These are phyloP conservation scores for Torymus tubicola DNA, from an alignment of 2,888 invertebrate species.

Conservation along the genomic window DNA sequence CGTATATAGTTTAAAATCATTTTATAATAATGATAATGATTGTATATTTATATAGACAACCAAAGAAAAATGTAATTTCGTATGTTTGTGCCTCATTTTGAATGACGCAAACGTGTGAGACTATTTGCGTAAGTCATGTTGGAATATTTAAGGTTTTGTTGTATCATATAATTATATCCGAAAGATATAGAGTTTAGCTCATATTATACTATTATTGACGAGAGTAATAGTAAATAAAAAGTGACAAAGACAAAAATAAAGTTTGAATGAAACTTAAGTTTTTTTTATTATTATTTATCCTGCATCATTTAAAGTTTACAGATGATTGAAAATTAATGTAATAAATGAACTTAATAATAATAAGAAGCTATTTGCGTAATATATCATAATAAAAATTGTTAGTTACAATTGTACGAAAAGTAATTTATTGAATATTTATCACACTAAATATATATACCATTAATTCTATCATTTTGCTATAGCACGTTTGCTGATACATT, in stretches of 20 bases:
- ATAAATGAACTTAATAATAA: no score
- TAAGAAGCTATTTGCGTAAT: no score
- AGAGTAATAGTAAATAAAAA: slow-evolving; percentile 38
- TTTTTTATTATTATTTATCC: slow-evolving; percentile 38
- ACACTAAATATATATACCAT: slow-evolving; percentile 31
- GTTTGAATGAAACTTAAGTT: slow-evolving; percentile 38
- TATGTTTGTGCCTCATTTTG: slow-evolving; percentile 64
- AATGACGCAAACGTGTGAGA: slow-evolving; percentile 61
- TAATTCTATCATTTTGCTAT: slow-evolving; percentile 36
- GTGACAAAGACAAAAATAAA: slow-evolving; percentile 37
- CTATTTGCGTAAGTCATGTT: slow-evolving; percentile 45
- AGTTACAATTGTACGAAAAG: slow-evolving; percentile 37
- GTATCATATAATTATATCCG: slow-evolving; percentile 51
- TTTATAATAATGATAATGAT: slow-evolving; percentile 61
- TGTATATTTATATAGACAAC: slow-evolving; percentile 63
- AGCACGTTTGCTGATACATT: slow-evolving; percentile 18
- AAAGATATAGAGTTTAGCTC: slow-evolving; percentile 1
- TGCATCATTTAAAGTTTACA: slow-evolving; percentile 22
- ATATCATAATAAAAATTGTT: background rate
- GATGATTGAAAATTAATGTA: slow-evolving; percentile 6
- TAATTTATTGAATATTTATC: slow-evolving; percentile 38
- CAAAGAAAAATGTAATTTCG: slow-evolving; percentile 64
- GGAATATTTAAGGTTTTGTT: slow-evolving; percentile 52
- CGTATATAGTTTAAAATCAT: slow-evolving; percentile 60
- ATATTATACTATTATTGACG: slow-evolving; percentile 27